These are phyloP conservation scores for Phengaris arion DNA, from an alignment of 2,888 invertebrate species.

Conservation along the genomic window DNA sequence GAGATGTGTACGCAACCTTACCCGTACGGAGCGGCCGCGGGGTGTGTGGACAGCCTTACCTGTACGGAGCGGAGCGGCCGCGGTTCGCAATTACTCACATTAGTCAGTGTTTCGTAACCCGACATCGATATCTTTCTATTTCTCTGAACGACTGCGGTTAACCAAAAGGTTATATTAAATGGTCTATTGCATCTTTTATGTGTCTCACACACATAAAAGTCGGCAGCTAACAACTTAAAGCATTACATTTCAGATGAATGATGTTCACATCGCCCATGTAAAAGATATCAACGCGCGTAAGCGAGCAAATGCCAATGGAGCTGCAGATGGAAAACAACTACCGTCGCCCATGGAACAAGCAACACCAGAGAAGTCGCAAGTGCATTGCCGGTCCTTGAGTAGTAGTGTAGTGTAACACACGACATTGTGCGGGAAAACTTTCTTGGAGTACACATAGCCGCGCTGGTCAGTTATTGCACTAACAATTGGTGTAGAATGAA, in stretches of 20 bases:
- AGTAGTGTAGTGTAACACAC: too few species aligned
- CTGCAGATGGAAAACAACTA: too few species aligned
- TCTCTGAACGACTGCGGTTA: conserved; percentile 18
- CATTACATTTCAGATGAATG: background rate
- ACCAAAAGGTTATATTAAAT: background rate
- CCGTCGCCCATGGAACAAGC: too few species aligned
- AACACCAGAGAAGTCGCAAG: too few species aligned
- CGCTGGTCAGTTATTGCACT: background rate
- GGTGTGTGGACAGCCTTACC: too few species aligned
- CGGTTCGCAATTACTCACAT: conserved; percentile 9
- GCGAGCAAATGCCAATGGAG: too few species aligned
- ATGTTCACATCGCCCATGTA: background rate
- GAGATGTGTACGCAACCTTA: too few species aligned
- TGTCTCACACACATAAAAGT: background rate
- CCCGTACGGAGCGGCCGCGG: too few species aligned
- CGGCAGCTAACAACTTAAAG: background rate
- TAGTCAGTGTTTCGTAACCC: conserved; percentile 21
- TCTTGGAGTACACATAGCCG: too few species aligned
- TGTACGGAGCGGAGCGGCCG: background rate
- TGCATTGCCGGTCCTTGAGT: too few species aligned
- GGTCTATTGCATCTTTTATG: background rate
- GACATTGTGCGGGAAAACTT: too few species aligned
- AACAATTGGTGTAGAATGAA: background rate
- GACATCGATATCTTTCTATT: conserved; percentile 20
- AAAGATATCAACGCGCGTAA: background rate